Conservation (phyloP, 2,797 vertebrate genomes). For the Cirrhinus molitorella region DNA sequence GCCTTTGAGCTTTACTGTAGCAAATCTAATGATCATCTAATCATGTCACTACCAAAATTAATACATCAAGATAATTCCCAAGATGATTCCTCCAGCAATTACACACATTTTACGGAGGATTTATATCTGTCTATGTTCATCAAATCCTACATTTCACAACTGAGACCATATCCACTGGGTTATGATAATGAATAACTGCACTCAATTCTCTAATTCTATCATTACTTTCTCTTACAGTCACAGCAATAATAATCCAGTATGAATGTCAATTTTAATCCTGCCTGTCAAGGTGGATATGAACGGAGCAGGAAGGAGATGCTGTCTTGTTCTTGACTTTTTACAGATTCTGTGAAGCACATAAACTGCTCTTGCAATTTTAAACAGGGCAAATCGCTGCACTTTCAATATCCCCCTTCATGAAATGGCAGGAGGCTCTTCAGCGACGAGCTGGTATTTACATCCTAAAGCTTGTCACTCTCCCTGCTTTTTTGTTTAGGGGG, state of each 20-base stretch:
- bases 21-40: neutral
- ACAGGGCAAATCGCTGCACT: conserved; percentile 34
- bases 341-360: conserved; percentile 36
- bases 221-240: neutral
- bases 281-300: neutral
- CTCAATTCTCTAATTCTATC: neutral
- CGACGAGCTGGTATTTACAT: conserved; percentile 43
- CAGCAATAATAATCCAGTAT: neutral
- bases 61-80: neutral
- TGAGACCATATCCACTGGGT: neutral
- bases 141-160: neutral
- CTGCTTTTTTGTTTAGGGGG: conserved; percentile 31
- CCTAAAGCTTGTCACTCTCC: conserved; percentile 26
- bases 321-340: conserved; percentile 34
- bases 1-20: neutral
- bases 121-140: neutral
- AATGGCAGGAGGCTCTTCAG: conserved; percentile 48
- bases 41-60: neutral
- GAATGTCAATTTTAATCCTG: conserved; percentile 35
- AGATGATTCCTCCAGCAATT: neutral
- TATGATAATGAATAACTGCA: neutral
- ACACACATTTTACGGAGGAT: neutral
- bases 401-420: conserved; percentile 39
- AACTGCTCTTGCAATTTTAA: conserved; percentile 41
- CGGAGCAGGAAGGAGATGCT: conserved; percentile 10